These are phyloP conservation scores for Pandion haliaetus DNA, from an alignment of 2,113 vertebrate species.

Conservation along the genomic window DNA sequence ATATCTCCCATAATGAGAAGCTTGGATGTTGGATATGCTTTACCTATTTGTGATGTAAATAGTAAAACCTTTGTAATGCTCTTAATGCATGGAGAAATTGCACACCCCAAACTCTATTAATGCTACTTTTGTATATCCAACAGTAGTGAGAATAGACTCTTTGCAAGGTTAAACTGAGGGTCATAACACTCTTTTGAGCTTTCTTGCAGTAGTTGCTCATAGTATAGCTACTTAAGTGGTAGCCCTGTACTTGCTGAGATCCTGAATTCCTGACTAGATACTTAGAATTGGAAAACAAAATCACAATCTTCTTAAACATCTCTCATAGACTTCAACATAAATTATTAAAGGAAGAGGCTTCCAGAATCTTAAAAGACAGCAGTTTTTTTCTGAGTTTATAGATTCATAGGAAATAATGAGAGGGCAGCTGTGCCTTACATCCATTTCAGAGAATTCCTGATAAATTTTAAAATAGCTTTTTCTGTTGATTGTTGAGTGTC, in stretches of 20 bases:
- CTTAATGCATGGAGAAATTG: not conserved
- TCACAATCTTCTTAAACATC: conserved; percentile 38
- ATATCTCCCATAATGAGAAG: conserved; percentile 1
- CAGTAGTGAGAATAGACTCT: not conserved
- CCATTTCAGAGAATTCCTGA: not conserved
- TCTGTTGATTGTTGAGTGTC: not conserved
- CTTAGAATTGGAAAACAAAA: conserved; percentile 35
- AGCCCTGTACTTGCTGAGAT: not conserved
- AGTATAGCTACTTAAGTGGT: not conserved
- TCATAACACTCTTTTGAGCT: not conserved
- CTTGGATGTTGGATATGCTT: not conserved
- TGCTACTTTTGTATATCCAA: not conserved
- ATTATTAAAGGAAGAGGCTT: conserved; percentile 46
- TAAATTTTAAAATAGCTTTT: not conserved
- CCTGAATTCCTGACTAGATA: not conserved
- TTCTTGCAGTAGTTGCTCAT: not conserved
- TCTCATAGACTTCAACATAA: conserved; percentile 29
- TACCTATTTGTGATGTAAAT: conserved; percentile 33
- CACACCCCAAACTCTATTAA: not conserved
- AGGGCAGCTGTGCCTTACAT: not conserved
- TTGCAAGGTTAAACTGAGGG: conserved; percentile 44
- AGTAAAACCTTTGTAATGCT: not conserved
- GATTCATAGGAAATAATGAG: conserved; percentile 8
- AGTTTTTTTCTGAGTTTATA: conserved; percentile 21
- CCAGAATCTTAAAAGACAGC: not conserved